Base-by-base conservation (phyloP, 1,140 invertebrate species). In the Drosophila kohkoa region DNA sequence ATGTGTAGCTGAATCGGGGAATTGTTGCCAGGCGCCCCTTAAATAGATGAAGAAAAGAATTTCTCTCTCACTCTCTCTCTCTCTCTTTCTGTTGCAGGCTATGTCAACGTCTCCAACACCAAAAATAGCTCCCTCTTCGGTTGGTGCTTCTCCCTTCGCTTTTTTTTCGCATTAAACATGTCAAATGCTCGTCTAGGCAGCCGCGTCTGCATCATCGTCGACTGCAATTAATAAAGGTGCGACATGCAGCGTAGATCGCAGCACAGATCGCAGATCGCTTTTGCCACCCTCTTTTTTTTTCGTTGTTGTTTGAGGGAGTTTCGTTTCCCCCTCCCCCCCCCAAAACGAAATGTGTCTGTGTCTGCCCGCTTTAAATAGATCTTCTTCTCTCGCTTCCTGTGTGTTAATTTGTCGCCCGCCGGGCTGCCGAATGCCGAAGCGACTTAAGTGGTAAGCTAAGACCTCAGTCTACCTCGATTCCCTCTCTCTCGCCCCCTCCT, bases 161-260 rank as follows among this genome's bases (percentile, higher is more conserved):
- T 20, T 25, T 20, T 87, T 88, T 88, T 88, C 85, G 83, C 83
- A 88, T 88, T 88, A 89, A 88, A 88, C 85, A 89, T 88, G 83
- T 88, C 83, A 88, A 88, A 83, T 57, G 80, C 74, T 83, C 85
- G 85, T 83, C 83, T 87, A 57, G 72, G 43, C 58, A 57, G 72
- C 35, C 58, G 72, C 66, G 72, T 75, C 72, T 70, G 72, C 58
- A 55, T 70, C 83, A 78, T 62, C 45, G 68, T 88, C 81, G 85
- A 30, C 85, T 85, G 86, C 85, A 89, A 89, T 89, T 89, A 89
- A 89, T 89, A 89, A 85, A 89, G 85, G 85, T 89, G 85, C 85
- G 70, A 86, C 82, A 86, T 82, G 79, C 20, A 25, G 20, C 20
- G 20, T 25, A 25, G 20, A 25, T 25, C 16, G 16, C 16, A 16